Evolutionary conservation across 2,797 vertebrate species (phyloP), one percentile per base, ranked within the genome.

Genomic region (Arrhamphus sclerolepis): DNA sequence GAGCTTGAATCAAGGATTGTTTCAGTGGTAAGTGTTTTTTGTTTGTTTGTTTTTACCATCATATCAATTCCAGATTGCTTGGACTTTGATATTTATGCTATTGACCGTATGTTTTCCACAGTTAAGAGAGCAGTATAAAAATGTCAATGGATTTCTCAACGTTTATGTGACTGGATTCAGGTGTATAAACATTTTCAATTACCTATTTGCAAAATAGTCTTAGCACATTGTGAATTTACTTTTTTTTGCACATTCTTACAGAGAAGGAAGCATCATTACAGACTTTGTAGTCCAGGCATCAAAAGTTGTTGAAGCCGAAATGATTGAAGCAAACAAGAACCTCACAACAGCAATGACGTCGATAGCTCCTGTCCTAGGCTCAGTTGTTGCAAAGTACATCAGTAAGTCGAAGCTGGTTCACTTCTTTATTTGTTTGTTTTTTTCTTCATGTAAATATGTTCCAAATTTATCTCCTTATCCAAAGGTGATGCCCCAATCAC

Each of bases 191-290:
- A 10, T 19, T 11, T 2, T 13, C 9, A 9, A 34, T 34, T 13
- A 34, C 2, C 13, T 34, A 1, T 34, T 10, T 34, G 3, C 31
- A 20, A 44, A 44, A 20, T 3, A 20, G 20, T 8, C 19, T 44
- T 7, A 20, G 6, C 0, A 17, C 1, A 49, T 59, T 56, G 26
- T 46, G 49, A 21, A 42, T 52, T 24, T 1, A 10, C 19, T 5
- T 4, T 17, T 26, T 29, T 62, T 1, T 67, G 52, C 70, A 1
- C 70, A 1, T 80, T 39, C 75, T 70, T 63, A 56, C 80, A 97
- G 96, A 22, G 10, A 48, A 18, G 96, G 95, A 74, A 96, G 94
- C 52, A 53, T 94, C 58, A 46, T 89, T 40, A 84, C 89, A 72
- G 44, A 66, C 1, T 95, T 86, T 14, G 50, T 62, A 47, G 18